Evolutionary conservation across 2,113 vertebrate species (phyloP), one percentile per base, ranked within the genome.

Genomic region (Orycteropus afer): DNA sequence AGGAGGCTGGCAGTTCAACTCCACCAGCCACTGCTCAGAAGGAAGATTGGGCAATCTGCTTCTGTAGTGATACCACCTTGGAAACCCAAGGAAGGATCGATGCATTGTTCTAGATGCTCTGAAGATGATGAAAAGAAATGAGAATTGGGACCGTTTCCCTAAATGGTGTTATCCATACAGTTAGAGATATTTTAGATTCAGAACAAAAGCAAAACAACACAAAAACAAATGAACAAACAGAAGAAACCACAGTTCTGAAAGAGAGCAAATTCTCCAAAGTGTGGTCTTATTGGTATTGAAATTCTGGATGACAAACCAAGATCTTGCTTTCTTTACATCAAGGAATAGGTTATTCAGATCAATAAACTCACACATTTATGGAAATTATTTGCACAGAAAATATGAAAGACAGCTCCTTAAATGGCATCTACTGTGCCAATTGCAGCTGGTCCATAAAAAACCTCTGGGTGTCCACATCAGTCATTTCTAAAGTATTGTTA

Each of bases 331-430:
- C 47, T 93, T 95, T 92, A 55, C 69, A 82, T 40, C 85, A 95
- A 86, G 23, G n/a, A 42, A 40, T 63, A 18, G 69, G 89, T 37
- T 97, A 86, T 77, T 86, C 65, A 81, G 94, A 96, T 96, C 94
- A 17, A 95, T 95, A 95, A 97, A 51, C 27, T 88, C 91, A 95
- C 79, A 84, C 22, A 51, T 76, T 90, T 92, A 90, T n/a, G 15
- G 81, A 97, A 96, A 95, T 7, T 47, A 92, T 92, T 96, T 95
- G 85, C 69, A 86, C 45, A 93, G 88, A 73, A 95, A 85, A 80
- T 91, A 77, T 74, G 69, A 95, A 92, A 90, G 85, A 94, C 25
- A 47, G 65, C 67, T 94, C 42, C 53, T 90, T 74, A 90, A 86
- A 88, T 40, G 86, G 51, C 45, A 23, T 73, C 53, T 90, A 40